Percentiles rank a stretch among this genome's conserved stretches.
Conservation (phyloP, 2,888 invertebrate species). For the Lepidocyrtoides sp. region DNA sequence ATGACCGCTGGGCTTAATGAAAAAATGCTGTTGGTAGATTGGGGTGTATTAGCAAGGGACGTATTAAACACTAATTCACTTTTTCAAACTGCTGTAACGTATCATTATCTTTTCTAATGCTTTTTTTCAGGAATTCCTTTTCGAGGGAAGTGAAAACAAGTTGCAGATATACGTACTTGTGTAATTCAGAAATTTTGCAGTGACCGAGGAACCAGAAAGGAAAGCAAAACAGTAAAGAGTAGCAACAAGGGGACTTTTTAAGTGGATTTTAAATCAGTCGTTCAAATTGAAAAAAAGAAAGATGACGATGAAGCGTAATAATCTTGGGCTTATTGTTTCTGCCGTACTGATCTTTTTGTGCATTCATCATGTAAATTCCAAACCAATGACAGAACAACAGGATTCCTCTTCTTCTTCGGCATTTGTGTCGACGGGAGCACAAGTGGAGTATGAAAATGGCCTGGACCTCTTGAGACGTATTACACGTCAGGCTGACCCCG, state of each 20-base stretch:
- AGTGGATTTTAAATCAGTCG: background rate
- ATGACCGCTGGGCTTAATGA: too few species aligned
- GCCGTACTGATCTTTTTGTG: slow-evolving; percentile 75
- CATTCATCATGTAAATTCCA: slow-evolving; percentile 80
- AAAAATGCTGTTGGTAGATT: too few species aligned
- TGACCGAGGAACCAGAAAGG: background rate
- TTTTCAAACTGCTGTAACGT: too few species aligned
- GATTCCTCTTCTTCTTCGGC: slow-evolving; percentile 57
- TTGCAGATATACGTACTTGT: slow-evolving; percentile 1
- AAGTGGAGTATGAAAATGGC: slow-evolving; percentile 77
- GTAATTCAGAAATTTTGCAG: background rate
- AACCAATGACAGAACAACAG: slow-evolving; percentile 73
- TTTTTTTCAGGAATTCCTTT: background rate
- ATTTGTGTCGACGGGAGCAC: slow-evolving; percentile 42
- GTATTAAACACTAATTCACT: too few species aligned
- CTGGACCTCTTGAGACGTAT: slow-evolving; percentile 82
- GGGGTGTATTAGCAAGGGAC: too few species aligned
- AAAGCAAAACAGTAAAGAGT: background rate
- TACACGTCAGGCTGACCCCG: slow-evolving; percentile 80
- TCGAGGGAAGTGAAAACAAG: background rate
- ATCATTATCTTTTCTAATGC: too few species aligned
- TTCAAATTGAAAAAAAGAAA: background rate
- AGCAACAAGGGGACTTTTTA: too few species aligned
- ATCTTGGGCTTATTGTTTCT: slow-evolving; percentile 63
- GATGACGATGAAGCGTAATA: slow-evolving; percentile 74